Percentiles rank a stretch among this genome's conserved stretches.
Evolutionary conservation across 1,140 invertebrate species (phyloP).

Genomic region (Drosophila repletoides): DNA sequence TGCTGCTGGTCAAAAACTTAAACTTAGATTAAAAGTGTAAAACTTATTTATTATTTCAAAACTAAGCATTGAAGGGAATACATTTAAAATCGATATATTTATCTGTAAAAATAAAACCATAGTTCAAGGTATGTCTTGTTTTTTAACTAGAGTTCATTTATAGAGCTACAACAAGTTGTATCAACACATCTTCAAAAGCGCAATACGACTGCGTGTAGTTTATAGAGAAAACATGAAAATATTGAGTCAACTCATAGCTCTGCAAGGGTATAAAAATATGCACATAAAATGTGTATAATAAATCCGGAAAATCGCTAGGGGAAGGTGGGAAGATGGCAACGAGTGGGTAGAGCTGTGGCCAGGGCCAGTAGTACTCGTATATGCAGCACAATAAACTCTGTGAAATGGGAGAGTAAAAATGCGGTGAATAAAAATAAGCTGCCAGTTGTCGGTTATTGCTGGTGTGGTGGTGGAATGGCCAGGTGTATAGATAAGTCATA

Average conservation of each 20-base stretch:
- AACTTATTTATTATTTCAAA: too few relatives aligned
- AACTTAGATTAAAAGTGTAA: too few relatives aligned
- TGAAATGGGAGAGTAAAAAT: constrained; percentile 44
- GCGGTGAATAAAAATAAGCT: constrained; percentile 49
- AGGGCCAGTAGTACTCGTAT: background rate
- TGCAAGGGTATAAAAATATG: constrained; percentile 66
- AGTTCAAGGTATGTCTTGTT: too few relatives aligned
- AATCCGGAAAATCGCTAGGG: constrained; percentile 7
- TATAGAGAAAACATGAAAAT: too few relatives aligned
- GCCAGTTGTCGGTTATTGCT: constrained; percentile 26
- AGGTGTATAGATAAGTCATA: constrained; percentile 21
- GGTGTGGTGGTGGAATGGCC: constrained; percentile 23
- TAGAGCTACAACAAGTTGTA: too few relatives aligned
- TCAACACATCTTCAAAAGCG: background rate
- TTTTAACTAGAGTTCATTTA: too few relatives aligned
- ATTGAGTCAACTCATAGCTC: too few relatives aligned
- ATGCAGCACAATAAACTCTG: constrained; percentile 39
- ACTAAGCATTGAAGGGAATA: too few relatives aligned
- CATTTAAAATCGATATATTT: too few relatives aligned
- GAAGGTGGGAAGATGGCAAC: background rate
- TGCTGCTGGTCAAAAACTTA: too few relatives aligned
- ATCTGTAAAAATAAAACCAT: too few relatives aligned
- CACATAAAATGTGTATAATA: constrained; percentile 75
- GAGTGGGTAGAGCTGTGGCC: background rate
- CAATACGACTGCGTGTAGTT: too few relatives aligned